Evolutionary conservation across 1,140 invertebrate genomes (phyloP).

Genomic region (Drosophila nigrodunni): DNA sequence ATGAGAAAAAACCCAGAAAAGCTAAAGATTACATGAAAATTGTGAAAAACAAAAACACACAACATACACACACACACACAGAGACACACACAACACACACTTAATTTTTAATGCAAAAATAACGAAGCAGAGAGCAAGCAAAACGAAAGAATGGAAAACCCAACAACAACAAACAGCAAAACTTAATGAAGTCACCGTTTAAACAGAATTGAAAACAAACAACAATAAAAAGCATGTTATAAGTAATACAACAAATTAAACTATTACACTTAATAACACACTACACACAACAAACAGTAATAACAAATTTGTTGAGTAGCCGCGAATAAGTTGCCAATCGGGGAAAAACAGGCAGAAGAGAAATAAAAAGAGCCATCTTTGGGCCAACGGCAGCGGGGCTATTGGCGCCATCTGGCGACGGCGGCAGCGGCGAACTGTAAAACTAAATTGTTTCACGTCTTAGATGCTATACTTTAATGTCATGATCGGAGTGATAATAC

Average conservation of each 20-base stretch:
- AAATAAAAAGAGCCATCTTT: conserved; percentile 36
- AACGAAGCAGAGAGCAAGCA: conserved; percentile 17
- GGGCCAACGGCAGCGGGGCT: conserved; percentile 19
- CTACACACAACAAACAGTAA: conserved; percentile 21
- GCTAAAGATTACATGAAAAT: conserved; percentile 61
- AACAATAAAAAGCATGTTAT: conserved; percentile 69
- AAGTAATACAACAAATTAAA: conserved; percentile 63
- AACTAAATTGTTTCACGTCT: conserved; percentile 38
- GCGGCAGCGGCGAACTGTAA: conserved; percentile 45
- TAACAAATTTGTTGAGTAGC: conserved; percentile 33
- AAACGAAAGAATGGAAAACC: conserved; percentile 14
- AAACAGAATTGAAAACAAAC: conserved; percentile 43
- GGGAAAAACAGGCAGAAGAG: background rate
- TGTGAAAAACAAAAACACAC: conserved; percentile 54
- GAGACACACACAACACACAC: conserved; percentile 59
- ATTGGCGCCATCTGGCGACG: conserved; percentile 48
- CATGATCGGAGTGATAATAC: no score
- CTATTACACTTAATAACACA: conserved; percentile 62
- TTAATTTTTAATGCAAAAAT: conserved; percentile 70
- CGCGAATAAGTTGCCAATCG: background rate
- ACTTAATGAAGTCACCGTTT: conserved; percentile 81
- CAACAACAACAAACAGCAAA: conserved; percentile 63
- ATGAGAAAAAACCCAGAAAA: conserved; percentile 58
- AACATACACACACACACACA: conserved; percentile 29
- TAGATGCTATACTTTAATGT: no score